These are phyloP conservation scores for Alethe castanea DNA, from an alignment of 2,113 vertebrate species.

Conservation along the genomic window DNA sequence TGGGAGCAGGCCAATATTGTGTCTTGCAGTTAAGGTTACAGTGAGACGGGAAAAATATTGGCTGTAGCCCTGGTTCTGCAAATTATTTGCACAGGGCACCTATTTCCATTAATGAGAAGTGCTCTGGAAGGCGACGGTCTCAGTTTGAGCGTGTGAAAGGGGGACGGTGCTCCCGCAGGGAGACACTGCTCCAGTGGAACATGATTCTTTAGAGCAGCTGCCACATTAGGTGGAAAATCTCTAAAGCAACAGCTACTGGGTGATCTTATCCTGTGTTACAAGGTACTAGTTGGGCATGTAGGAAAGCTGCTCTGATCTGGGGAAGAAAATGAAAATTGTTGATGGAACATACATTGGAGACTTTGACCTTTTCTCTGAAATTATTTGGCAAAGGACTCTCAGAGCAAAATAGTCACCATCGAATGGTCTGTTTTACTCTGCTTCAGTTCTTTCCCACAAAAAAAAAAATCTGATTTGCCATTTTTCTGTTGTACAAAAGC, in stretches of 20 bases:
- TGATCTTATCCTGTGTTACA: not conserved
- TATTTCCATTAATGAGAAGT: not conserved
- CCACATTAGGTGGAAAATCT: not conserved
- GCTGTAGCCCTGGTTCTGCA: not conserved
- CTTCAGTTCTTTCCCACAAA: not conserved
- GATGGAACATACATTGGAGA: not conserved
- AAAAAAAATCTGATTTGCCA: not conserved
- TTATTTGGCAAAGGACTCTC: not conserved
- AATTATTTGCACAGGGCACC: constrained; percentile 11
- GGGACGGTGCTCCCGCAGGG: not conserved
- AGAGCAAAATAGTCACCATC: not conserved
- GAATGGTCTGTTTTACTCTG: not conserved
- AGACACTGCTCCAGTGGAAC: not conserved
- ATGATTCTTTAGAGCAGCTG: not conserved
- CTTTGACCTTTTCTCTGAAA: not conserved
- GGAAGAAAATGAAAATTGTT: not conserved
- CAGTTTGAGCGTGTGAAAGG: not conserved
- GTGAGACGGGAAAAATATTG: constrained; percentile 30
- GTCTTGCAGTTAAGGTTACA: constrained; percentile 42
- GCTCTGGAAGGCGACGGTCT: fast-evolving
- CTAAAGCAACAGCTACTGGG: not conserved
- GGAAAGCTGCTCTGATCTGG: not conserved
- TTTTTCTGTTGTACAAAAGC: not conserved
- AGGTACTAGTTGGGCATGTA: not conserved
- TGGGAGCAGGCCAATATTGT: constrained; percentile 41